Evolutionary conservation across 2,113 vertebrate genomes (phyloP).

Genomic region (Erythrolamprus reginae): DNA sequence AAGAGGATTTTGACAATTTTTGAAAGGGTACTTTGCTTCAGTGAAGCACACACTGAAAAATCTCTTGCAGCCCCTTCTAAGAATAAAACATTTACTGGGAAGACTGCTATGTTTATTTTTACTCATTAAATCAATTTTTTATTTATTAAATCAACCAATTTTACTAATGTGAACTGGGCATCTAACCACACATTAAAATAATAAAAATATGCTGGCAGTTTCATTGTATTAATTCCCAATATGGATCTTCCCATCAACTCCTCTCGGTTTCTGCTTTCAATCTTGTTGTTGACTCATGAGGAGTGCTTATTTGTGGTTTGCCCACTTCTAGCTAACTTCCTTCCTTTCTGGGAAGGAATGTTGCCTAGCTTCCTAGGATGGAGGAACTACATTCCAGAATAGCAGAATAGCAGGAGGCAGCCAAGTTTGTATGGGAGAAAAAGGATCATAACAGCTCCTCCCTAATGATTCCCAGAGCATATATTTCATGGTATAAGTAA

Average conservation of each 20-base stretch:
- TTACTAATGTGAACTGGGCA: neutral
- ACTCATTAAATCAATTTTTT: neutral
- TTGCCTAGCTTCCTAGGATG: neutral
- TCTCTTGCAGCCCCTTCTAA: neutral
- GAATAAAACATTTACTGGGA: neutral
- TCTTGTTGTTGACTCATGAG: neutral
- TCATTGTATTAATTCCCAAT: neutral
- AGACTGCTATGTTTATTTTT: neutral
- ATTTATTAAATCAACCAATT: neutral
- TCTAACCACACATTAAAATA: neutral
- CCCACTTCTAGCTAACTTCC: neutral
- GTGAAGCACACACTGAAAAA: neutral
- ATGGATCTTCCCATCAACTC: neutral
- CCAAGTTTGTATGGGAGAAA: neutral
- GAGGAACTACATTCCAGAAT: neutral
- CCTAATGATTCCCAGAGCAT: neutral
- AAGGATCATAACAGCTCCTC: neutral
- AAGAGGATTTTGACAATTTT: neutral
- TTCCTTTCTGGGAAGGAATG: neutral
- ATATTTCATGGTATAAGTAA: neutral
- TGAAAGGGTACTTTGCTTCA: neutral
- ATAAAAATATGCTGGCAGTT: neutral
- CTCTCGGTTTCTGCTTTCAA: neutral
- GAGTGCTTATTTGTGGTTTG: neutral
- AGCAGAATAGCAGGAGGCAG: neutral